Evolutionary conservation across 1,140 invertebrate genomes (phyloP).

Genomic region (Euura lappo): DNA sequence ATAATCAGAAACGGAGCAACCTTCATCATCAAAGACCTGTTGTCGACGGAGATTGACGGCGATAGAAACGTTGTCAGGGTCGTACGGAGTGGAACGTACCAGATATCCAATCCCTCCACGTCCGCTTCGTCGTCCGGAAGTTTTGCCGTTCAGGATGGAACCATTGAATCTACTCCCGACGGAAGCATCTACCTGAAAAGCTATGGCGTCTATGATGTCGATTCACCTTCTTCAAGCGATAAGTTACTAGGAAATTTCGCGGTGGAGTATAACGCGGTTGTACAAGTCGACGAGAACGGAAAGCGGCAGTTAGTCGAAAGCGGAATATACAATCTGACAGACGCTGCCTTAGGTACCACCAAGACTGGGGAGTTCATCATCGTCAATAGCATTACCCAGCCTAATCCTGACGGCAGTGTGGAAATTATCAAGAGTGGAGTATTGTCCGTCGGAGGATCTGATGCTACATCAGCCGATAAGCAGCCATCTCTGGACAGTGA

Average conservation of each 20-base stretch:
- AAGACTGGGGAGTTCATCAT: neutral
- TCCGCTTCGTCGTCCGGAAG: neutral
- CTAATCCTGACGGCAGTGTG: neutral
- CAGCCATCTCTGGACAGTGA: too few species aligned
- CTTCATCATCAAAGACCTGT: neutral
- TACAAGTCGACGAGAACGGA: neutral
- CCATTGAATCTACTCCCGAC: neutral
- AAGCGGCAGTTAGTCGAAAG: neutral
- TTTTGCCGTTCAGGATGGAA: neutral
- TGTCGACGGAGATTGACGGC: neutral
- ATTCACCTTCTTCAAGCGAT: neutral
- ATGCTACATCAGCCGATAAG: neutral
- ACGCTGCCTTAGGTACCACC: neutral
- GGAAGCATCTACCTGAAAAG: neutral
- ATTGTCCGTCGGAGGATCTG: neutral
- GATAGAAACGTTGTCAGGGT: neutral
- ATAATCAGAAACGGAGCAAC: neutral
- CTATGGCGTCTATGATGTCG: neutral
- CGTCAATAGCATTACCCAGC: neutral
- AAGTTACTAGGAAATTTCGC: neutral
- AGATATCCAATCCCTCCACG: neutral
- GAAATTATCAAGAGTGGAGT: neutral
- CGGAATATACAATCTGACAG: neutral
- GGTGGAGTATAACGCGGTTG: neutral
- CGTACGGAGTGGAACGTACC: neutral